A percentile compares a stretch with the other conserved stretches of the same genome.
These are phyloP conservation scores for Urocolius indicus DNA, from an alignment of 2,113 vertebrate species.

Conservation along the genomic window DNA sequence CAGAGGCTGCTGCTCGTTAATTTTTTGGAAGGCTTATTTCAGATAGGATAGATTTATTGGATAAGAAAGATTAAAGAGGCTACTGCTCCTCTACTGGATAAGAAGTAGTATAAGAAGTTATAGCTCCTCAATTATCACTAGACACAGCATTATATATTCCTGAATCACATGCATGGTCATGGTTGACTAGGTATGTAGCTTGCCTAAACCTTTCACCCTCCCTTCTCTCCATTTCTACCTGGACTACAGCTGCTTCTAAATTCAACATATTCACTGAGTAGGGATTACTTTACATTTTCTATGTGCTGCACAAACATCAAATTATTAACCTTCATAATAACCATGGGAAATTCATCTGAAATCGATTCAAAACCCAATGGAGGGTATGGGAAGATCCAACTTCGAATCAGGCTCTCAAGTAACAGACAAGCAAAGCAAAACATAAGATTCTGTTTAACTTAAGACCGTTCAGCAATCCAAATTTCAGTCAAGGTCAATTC, in stretches of 20 bases:
- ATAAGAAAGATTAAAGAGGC: background rate
- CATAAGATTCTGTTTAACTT: background rate
- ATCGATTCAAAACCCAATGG: background rate
- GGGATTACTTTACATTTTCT: background rate
- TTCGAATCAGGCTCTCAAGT: background rate
- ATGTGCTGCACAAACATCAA: background rate
- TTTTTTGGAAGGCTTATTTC: background rate
- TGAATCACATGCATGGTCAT: background rate
- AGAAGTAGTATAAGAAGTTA: background rate
- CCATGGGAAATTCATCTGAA: background rate
- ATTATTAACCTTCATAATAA: background rate
- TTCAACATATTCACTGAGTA: background rate
- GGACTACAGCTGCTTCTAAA: background rate
- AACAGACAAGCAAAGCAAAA: background rate
- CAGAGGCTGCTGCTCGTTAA: background rate
- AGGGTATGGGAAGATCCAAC: background rate
- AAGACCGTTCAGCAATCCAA: background rate
- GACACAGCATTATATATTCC: background rate
- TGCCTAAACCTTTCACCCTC: background rate
- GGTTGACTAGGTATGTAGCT: background rate
- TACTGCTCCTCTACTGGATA: background rate
- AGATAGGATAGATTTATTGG: background rate
- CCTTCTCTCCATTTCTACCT: background rate
- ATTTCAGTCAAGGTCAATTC: constrained; percentile 8
- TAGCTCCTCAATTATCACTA: background rate